These are phyloP conservation scores for Epizoanthus scotinus DNA, from an alignment of 92 coral and sea anemone species.

Conservation along the genomic window DNA sequence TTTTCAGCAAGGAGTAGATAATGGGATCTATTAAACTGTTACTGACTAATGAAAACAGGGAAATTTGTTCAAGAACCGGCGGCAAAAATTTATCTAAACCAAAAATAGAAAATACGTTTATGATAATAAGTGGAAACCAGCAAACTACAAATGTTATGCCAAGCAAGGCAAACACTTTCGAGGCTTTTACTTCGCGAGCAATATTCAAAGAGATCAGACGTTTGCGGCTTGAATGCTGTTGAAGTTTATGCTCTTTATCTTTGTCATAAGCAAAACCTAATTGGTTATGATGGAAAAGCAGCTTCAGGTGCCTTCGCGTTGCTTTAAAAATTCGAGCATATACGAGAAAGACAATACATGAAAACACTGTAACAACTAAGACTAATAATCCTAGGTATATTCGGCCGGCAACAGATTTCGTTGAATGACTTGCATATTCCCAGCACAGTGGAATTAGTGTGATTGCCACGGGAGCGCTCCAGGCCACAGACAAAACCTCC, in stretches of 20 bases:
- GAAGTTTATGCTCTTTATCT: not conserved
- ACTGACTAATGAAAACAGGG: slow-evolving; percentile 86
- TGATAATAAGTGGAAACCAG: slow-evolving; percentile 90
- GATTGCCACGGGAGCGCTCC: slow-evolving; percentile 71
- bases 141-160: slow-evolving; percentile 78
- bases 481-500: slow-evolving; percentile 62
- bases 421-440: slow-evolving; percentile 49
- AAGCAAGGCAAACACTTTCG: slow-evolving; percentile 83
- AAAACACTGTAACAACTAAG: slow-evolving; percentile 61
- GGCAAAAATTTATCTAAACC: slow-evolving; percentile 66
- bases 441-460: slow-evolving; percentile 80
- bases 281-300: slow-evolving; percentile 51
- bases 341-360: slow-evolving; percentile 71
- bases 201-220: slow-evolving; percentile 50
- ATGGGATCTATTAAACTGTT: slow-evolving; percentile 92
- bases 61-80: slow-evolving; percentile 53
- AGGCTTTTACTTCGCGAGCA: slow-evolving; percentile 86
- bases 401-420: slow-evolving; percentile 50
- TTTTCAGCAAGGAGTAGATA: slow-evolving; percentile 80
- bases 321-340: slow-evolving; percentile 78
- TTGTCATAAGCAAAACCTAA: not conserved
- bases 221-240: slow-evolving; percentile 13
- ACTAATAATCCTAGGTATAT: slow-evolving; percentile 77
- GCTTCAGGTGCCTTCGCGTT: slow-evolving; percentile 80
- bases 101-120: slow-evolving; percentile 71